Conservation (phyloP, 2,797 vertebrate genomes). For the Takifugu rubripes region DNA sequence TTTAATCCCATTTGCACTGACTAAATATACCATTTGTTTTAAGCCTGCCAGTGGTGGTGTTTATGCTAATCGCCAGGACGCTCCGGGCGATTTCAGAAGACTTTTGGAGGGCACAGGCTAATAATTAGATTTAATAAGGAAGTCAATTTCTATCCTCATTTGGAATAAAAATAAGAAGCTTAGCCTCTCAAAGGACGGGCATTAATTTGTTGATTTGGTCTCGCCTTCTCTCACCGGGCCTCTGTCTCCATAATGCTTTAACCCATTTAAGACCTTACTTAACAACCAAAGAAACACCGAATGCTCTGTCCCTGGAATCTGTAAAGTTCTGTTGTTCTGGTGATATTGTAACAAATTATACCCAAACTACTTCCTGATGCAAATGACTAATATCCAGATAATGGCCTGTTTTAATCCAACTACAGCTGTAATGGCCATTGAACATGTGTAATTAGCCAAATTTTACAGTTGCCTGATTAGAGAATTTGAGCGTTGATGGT, state of each 20-base stretch:
- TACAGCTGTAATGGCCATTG: too few relatives aligned
- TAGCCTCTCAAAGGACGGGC: constrained; percentile 71
- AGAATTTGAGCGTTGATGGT: background rate
- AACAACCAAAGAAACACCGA: constrained; percentile 22
- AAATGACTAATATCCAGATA: background rate
- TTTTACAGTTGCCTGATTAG: background rate
- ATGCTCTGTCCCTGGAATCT: constrained; percentile 3
- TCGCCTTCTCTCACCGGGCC: constrained; percentile 57
- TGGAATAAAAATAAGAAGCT: constrained; percentile 78
- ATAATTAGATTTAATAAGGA: constrained; percentile 81
- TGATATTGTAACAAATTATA: background rate
- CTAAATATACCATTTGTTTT: constrained; percentile 85
- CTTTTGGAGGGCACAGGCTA: constrained; percentile 78
- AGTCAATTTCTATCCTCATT: constrained; percentile 78
- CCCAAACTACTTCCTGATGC: background rate
- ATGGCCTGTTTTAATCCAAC: too few relatives aligned
- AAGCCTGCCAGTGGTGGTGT: constrained; percentile 77
- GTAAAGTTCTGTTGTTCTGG: background rate
- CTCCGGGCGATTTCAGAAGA: constrained; percentile 75
- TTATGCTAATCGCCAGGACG: constrained; percentile 77
- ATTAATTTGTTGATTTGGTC: constrained; percentile 74
- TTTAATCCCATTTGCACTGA: constrained; percentile 80
- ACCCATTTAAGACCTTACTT: constrained; percentile 44
- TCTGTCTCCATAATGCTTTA: constrained; percentile 51
- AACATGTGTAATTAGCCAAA: too few relatives aligned